Percentiles rank a stretch among this genome's conserved stretches.
phyloP scores from a whole-genome alignment of 1,140 invertebrate species.

The Neodiprion fabricii region DNA sequence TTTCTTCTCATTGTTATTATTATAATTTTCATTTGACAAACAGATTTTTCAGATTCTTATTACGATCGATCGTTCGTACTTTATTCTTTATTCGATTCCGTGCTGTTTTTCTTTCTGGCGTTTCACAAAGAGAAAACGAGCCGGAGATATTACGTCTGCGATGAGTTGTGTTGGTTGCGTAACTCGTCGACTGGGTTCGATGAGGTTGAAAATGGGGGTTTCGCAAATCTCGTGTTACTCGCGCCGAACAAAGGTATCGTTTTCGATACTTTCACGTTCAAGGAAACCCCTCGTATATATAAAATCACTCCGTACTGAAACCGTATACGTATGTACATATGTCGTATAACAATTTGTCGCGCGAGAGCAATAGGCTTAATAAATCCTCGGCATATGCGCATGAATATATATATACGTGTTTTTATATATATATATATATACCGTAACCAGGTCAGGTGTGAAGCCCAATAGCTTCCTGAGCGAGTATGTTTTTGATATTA shows the following conservation, averaged over 20 bases:
- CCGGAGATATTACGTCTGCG: no score
- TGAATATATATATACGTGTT: not conserved
- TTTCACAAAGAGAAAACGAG: not conserved
- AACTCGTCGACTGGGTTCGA: no score
- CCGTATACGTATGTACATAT: not conserved
- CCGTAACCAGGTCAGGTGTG: not conserved
- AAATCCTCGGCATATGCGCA: not conserved
- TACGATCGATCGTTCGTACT: no score
- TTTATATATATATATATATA: not conserved
- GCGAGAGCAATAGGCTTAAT: not conserved
- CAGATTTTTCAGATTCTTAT: no score
- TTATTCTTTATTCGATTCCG: not conserved
- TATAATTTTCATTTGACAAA: no score
- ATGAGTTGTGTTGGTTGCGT: no score
- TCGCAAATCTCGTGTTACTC: conserved; percentile 7
- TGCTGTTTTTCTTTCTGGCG: not conserved
- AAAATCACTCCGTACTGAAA: not conserved
- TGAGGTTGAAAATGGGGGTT: not conserved
- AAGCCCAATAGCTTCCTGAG: not conserved
- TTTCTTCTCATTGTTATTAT: no score
- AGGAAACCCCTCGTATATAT: not conserved
- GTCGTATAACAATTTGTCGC: not conserved
- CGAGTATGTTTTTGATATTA: no score
- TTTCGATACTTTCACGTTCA: conserved; percentile 1
- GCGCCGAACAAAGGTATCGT: conserved; percentile 6